Evolutionary conservation across 2,797 vertebrate genomes (phyloP), one percentile per base, ranked within the genome.

Genomic region (Amblyraja radiata): DNA sequence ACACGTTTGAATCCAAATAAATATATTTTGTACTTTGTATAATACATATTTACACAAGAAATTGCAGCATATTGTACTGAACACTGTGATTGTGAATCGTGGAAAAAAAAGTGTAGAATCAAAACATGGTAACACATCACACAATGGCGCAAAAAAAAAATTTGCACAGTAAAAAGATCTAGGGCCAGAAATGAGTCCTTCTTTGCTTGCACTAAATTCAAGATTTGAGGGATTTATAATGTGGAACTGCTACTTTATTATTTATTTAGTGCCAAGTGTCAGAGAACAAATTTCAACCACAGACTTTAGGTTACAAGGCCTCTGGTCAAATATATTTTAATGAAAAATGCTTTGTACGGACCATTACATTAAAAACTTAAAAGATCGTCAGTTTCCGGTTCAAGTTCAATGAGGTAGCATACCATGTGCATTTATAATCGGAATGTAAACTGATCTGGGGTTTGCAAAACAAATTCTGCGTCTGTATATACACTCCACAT

Each of bases 11-110:
- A 92, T 92, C 71, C 90, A 92, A 92, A 92, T 92, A 92, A 92
- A 92, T 92, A 92, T 92, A 92, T 92, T 92, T 92, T 91, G 90
- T 46, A 91, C 68, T 91, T 91, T 76, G 73, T 92, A 92, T 92
- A 76, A 92, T 92, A 74, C 90, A 74, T 76, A 92, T 76, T n/a
- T 92, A 92, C 71, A 92, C 2, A 54, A 74, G 23, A 91, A 5
- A 46, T 92, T 74, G 71, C 90, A 92, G 71, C 90, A 92, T 92
- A 14, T 76, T 92, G 71, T 76, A 76, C 54, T 92, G 76, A 58
- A 46, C 61, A 68, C 46, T 74, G 46, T 54, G 5, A 54, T 54
- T 54, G 5, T 92, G 90, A 74, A 74, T 46, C 54, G 28, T 25
- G 73, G 36, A 76, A 74, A 76, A 76, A 92, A 74, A 92, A 39